Evolutionary conservation across 2,888 invertebrate genomes (phyloP).

Genomic region (Salpingus planirostris): DNA sequence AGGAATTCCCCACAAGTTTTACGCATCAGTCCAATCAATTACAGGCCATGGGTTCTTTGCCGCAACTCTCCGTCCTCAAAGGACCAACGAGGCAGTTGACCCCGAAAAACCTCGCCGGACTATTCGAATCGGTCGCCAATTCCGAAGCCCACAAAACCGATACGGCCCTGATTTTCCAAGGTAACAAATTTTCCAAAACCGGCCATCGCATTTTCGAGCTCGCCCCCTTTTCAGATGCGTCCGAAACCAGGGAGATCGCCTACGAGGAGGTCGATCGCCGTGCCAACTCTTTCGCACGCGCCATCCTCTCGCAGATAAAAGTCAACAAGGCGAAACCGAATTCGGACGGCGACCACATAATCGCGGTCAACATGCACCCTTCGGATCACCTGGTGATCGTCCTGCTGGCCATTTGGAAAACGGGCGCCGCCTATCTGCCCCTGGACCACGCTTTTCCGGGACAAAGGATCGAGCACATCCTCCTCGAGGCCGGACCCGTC

Average conservation of each 20-base stretch:
- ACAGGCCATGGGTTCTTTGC: slow-evolving; percentile 61
- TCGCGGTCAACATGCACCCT: slow-evolving; percentile 74
- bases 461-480: slow-evolving; percentile 64
- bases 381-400: slow-evolving; percentile 58
- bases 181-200: slow-evolving; percentile 37
- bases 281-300: slow-evolving; percentile 51
- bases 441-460: slow-evolving; percentile 66
- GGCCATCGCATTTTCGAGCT: not conserved
- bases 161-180: slow-evolving; percentile 55
- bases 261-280: slow-evolving; percentile 49
- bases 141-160: slow-evolving; percentile 41
- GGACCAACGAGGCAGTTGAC: slow-evolving; percentile 44
- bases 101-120: slow-evolving; percentile 34
- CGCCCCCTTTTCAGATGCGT: not conserved
- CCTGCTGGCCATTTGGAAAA: slow-evolving; percentile 68
- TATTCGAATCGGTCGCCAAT: slow-evolving; percentile 51
- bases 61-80: slow-evolving; percentile 61
- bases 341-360: slow-evolving; percentile 60
- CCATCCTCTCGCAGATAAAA: slow-evolving; percentile 42
- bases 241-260: too few relatives aligned
- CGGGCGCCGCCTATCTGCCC: slow-evolving; percentile 78
- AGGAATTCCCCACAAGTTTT: too few relatives aligned
- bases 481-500: slow-evolving; percentile 64
- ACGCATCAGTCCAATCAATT: too few relatives aligned
- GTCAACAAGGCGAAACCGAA: slow-evolving; percentile 42